phyloP scores from a whole-genome alignment of 92 coral and sea anemone genomes.

The Palythoa grandiflora region DNA sequence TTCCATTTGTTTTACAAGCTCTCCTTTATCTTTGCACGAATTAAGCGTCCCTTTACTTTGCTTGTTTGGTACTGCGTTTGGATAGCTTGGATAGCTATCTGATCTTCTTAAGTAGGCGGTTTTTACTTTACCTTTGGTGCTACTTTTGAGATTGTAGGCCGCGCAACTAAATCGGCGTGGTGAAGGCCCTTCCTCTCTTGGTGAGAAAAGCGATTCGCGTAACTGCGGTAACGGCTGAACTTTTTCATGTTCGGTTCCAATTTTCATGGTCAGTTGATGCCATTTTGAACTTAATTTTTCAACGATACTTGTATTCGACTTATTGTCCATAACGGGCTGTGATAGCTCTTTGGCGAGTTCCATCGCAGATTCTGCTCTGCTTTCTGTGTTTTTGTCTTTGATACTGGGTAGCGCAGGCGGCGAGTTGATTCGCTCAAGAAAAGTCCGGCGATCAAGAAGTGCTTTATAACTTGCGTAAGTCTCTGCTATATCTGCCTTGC shows the following conservation, averaged over 20 bases:
- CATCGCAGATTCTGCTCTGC: background rate
- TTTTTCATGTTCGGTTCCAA: background rate
- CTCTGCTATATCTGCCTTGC: background rate
- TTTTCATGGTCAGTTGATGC: constrained; percentile 8
- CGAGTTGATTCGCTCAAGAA: constrained; percentile 18
- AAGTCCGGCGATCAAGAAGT: background rate
- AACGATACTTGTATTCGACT: constrained; percentile 5
- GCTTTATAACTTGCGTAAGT: background rate
- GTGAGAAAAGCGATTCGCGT: background rate
- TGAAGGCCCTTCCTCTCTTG: background rate
- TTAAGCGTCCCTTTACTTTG: background rate
- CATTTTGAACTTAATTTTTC: constrained; percentile 17
- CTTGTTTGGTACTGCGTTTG: background rate
- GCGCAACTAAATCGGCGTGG: background rate
- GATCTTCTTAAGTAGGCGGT: background rate
- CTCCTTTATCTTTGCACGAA: background rate
- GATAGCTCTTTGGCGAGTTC: background rate
- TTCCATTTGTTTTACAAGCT: constrained; percentile 25
- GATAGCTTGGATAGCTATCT: background rate
- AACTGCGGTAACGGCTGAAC: background rate
- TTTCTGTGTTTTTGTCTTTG: constrained; percentile 16
- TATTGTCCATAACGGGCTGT: background rate
- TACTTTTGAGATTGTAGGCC: background rate
- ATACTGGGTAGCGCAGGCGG: constrained; percentile 19
- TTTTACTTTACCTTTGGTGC: background rate